phyloP scores from a whole-genome alignment of 2,888 invertebrate genomes.

The Scaptomyza parva region DNA sequence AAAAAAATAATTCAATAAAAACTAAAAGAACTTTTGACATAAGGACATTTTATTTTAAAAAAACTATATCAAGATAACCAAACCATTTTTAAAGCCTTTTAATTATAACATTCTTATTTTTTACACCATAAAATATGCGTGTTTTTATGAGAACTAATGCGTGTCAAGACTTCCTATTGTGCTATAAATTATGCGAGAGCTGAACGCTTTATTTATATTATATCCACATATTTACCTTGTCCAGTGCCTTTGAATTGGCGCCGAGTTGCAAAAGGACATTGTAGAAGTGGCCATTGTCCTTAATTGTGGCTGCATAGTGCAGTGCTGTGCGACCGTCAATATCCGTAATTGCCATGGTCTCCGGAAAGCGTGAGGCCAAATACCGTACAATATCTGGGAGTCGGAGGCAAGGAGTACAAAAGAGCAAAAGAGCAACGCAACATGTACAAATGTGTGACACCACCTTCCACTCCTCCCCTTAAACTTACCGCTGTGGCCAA shows the following conservation, averaged over 20 bases:
- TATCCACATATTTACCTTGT: conserved; percentile 89
- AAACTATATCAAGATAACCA: not conserved
- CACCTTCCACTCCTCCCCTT: not conserved
- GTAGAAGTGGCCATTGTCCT: conserved; percentile 95
- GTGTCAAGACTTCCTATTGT: not conserved
- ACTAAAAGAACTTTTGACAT: too few relatives aligned
- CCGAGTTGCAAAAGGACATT: conserved; percentile 94
- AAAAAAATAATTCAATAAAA: too few relatives aligned
- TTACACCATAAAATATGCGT: not conserved
- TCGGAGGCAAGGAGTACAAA: not conserved
- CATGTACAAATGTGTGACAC: conserved; percentile 17
- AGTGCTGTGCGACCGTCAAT: conserved; percentile 93
- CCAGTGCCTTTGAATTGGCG: conserved; percentile 92
- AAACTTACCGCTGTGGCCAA: conserved; percentile 90
- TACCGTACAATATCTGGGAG: conserved; percentile 86
- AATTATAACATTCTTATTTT: not conserved
- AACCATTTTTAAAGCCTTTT: not conserved
- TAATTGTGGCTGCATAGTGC: conserved; percentile 93
- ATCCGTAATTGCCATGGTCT: conserved; percentile 92
- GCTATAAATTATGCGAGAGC: conserved; percentile 31
- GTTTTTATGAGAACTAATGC: too few relatives aligned
- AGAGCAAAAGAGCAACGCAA: conserved; percentile 7
- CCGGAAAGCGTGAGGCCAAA: conserved; percentile 92
- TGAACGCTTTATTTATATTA: not conserved
- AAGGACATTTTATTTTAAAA: too few relatives aligned